A percentile compares a stretch with the other conserved stretches of the same genome.
Evolutionary conservation across 1,140 invertebrate species (phyloP).

Genomic region (Batillaria attramentaria): DNA sequence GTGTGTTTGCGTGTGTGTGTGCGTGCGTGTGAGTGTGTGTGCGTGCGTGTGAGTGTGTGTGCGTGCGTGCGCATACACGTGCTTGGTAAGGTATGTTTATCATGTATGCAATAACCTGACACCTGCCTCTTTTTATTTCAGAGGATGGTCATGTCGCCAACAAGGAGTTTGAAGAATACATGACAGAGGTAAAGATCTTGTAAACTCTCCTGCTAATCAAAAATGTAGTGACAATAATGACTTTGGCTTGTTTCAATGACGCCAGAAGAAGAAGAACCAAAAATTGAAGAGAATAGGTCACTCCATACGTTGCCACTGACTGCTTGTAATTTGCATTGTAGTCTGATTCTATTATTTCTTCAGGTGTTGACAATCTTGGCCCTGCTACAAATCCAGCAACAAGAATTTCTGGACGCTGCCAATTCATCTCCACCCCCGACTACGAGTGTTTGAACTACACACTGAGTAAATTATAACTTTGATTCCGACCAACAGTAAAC

Average conservation of each 20-base stretch:
- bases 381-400: neutral
- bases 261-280: neutral
- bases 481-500: too few species aligned
- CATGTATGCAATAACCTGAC: neutral
- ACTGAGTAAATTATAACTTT: too few species aligned
- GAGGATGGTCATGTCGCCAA: constrained; percentile 13
- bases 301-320: neutral
- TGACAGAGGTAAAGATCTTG: constrained; percentile 8
- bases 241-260: neutral
- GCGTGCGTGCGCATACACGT: neutral
- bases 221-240: neutral
- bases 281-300: neutral
- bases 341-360: neutral
- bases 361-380: neutral
- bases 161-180: constrained; percentile 21
- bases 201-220: neutral
- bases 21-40: neutral
- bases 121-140: constrained; percentile 1
- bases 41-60: neutral
- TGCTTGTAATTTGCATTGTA: neutral
- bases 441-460: too few species aligned
- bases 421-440: neutral
- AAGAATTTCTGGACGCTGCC: neutral
- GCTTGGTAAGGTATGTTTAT: neutral
- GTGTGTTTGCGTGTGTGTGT: neutral